phyloP scores from a whole-genome alignment of 2,888 invertebrate genomes.

The Pyralis farinalis region DNA sequence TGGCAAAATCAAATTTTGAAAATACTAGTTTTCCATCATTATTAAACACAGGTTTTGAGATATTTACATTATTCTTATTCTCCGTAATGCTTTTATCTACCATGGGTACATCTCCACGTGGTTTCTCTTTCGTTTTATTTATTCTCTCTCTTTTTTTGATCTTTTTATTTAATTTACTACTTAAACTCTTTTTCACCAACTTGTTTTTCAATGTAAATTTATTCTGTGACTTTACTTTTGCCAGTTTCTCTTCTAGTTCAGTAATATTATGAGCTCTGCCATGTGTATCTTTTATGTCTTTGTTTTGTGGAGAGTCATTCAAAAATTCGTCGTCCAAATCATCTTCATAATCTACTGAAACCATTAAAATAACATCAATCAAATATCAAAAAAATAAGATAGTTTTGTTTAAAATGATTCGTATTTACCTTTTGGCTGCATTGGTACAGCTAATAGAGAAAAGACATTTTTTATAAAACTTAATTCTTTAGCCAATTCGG shows the following conservation, averaged over 20 bases:
- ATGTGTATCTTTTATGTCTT: constrained; percentile 44
- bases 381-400: too few relatives aligned
- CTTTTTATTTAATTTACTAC: constrained; percentile 85
- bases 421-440: constrained; percentile 57
- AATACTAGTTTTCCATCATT: constrained; percentile 93
- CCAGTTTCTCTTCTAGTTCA: constrained; percentile 83
- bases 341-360: constrained; percentile 59
- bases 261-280: constrained; percentile 82
- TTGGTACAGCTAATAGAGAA: constrained; percentile 76
- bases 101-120: constrained; percentile 28
- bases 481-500: constrained; percentile 73
- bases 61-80: constrained; percentile 58
- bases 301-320: constrained; percentile 34
- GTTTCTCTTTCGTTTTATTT: constrained; percentile 49
- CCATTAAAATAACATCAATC: background rate
- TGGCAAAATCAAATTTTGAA: constrained; percentile 95
- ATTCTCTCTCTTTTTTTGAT: constrained; percentile 80
- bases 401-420: too few relatives aligned
- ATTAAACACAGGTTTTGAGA: constrained; percentile 88
- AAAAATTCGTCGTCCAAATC: constrained; percentile 56
- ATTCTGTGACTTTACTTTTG: constrained; percentile 82
- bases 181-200: constrained; percentile 84
- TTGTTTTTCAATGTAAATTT: constrained; percentile 84
- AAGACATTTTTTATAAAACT: constrained; percentile 82
- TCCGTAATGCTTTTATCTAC: constrained; percentile 29